Evolutionary conservation across 2,797 vertebrate genomes (phyloP).

Genomic region (Miichthys miiuy): DNA sequence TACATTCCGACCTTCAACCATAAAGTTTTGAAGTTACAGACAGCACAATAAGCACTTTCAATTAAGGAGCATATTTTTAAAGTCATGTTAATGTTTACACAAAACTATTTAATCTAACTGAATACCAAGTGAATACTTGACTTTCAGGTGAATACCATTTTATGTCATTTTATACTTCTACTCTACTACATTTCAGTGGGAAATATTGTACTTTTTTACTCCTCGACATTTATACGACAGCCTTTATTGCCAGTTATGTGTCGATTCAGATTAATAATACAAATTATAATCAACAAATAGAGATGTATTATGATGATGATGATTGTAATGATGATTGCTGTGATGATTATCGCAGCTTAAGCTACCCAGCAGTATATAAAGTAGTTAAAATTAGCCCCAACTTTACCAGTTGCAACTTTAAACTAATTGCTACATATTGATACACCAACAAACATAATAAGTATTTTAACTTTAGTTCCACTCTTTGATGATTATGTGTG

Average conservation of each 20-base stretch:
- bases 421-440: not conserved
- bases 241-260: not conserved
- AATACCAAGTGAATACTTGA: too few relatives aligned
- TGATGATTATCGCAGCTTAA: not conserved
- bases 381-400: not conserved
- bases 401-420: not conserved
- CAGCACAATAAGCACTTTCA: not conserved
- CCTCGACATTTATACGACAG: not conserved
- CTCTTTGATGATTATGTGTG: too few relatives aligned
- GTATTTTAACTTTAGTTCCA: not conserved
- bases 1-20: not conserved
- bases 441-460: not conserved
- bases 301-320: not conserved
- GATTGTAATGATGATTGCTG: not conserved
- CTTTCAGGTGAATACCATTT: not conserved
- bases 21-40: not conserved
- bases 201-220: not conserved
- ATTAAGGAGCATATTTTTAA: not conserved
- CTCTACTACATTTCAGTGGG: not conserved
- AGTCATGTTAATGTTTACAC: not conserved
- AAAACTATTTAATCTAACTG: not conserved
- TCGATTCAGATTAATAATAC: not conserved
- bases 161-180: too few relatives aligned
- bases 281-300: not conserved
- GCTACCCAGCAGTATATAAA: not conserved